Percentiles rank a stretch among this genome's conserved stretches.
Conservation (phyloP, 2,888 invertebrate species). For the Dryococelus australis region DNA sequence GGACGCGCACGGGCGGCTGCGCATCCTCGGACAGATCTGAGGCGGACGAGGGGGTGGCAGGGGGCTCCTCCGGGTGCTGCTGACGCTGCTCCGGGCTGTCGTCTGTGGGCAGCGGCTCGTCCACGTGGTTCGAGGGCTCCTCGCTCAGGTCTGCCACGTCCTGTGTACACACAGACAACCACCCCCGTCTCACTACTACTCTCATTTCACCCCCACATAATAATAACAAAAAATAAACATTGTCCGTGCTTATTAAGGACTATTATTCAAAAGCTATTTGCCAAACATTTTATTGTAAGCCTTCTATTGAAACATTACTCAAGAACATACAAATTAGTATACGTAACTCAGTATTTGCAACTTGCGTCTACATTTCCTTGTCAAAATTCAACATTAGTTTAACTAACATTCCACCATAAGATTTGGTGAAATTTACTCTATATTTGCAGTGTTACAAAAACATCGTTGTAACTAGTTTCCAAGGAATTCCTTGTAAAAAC, state of each 20-base stretch:
- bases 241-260: constrained; percentile 32
- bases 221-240: background rate
- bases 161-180: constrained; percentile 55
- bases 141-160: constrained; percentile 57
- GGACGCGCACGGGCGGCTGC: constrained; percentile 63
- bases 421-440: too few relatives aligned
- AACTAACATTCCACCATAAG: too few relatives aligned
- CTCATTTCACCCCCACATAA: background rate
- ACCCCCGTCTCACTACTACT: constrained; percentile 56
- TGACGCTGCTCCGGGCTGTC: constrained; percentile 46
- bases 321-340: too few relatives aligned
- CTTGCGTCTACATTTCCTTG: too few relatives aligned
- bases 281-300: too few relatives aligned
- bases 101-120: constrained; percentile 52
- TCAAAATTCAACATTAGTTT: too few relatives aligned
- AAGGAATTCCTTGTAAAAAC: too few relatives aligned
- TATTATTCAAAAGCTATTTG: too few relatives aligned
- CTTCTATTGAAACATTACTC: too few relatives aligned
- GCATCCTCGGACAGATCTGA: constrained; percentile 56
- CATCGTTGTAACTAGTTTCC: too few relatives aligned
- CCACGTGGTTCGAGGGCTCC: constrained; percentile 52
- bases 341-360: too few relatives aligned
- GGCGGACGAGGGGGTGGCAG: constrained; percentile 28
- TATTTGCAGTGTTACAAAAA: too few relatives aligned
- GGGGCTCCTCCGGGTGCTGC: constrained; percentile 34